Conservation (phyloP, 1,140 invertebrate species). For the Neelides sp. region DNA sequence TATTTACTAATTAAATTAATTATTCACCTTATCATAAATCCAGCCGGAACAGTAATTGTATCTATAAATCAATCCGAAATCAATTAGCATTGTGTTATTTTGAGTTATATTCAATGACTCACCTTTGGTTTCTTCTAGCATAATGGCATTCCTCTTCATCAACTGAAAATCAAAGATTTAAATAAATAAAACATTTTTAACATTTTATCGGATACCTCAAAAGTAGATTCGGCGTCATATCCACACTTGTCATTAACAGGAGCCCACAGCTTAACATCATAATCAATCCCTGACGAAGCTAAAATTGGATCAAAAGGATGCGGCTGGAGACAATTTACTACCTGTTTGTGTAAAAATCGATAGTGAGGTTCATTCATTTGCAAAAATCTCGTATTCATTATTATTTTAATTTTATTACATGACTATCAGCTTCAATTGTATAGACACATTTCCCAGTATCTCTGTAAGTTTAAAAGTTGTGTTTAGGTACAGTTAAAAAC, state of each 20-base stretch:
- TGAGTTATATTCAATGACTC: too few species aligned
- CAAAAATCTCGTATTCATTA: too few species aligned
- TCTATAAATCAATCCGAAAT: too few species aligned
- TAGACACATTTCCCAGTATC: slow-evolving; percentile 53
- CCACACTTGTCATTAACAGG: slow-evolving; percentile 43
- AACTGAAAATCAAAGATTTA: slow-evolving; percentile 44
- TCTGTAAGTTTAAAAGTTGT: too few species aligned
- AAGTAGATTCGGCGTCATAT: slow-evolving; percentile 54
- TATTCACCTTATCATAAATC: slow-evolving; percentile 75
- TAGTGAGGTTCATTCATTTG: too few species aligned
- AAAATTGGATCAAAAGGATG: slow-evolving; percentile 68
- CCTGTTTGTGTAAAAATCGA: too few species aligned
- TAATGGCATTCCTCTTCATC: slow-evolving; percentile 65
- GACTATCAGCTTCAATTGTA: slow-evolving; percentile 66
- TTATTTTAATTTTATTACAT: too few species aligned
- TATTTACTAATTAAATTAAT: not conserved
- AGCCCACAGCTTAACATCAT: slow-evolving; percentile 77
- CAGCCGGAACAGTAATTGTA: slow-evolving; percentile 75
- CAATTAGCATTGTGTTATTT: too few species aligned
- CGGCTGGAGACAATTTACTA: slow-evolving; percentile 76
- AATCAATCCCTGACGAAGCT: slow-evolving; percentile 78
- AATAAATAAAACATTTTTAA: slow-evolving; percentile 4
- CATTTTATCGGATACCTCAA: slow-evolving; percentile 45
- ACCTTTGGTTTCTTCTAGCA: slow-evolving; percentile 77
- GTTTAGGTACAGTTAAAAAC: too few species aligned